Conservation (phyloP, 2,113 vertebrate species). For the Micromys minutus region DNA sequence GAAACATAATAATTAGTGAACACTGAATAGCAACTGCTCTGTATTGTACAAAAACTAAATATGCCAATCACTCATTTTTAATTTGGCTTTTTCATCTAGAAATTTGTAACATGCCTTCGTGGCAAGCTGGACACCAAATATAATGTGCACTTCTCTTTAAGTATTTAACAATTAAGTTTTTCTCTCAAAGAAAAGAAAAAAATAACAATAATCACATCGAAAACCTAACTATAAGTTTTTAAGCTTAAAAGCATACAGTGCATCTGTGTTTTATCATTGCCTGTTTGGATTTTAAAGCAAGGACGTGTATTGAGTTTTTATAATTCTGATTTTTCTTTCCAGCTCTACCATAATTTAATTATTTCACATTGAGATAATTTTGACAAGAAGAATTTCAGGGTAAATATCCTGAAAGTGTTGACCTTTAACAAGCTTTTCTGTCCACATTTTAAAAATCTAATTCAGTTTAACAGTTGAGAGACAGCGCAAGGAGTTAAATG, state of each 20-base stretch:
- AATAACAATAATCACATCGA: background rate
- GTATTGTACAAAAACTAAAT: constrained; percentile 18
- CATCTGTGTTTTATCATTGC: constrained; percentile 41
- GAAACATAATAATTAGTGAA: constrained; percentile 42
- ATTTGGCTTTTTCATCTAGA: constrained; percentile 60
- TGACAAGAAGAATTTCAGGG: constrained; percentile 64
- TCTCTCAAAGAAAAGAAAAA: constrained; percentile 6
- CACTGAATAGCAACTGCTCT: constrained; percentile 37
- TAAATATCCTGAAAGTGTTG: constrained; percentile 75
- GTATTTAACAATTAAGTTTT: constrained; percentile 48
- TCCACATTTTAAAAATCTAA: constrained; percentile 78
- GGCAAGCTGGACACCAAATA: constrained; percentile 46
- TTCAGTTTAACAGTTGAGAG: constrained; percentile 81
- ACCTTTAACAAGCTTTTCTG: constrained; percentile 78
- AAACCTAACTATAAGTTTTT: constrained; percentile 62
- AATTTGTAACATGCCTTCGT: constrained; percentile 33
- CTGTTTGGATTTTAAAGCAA: constrained; percentile 60
- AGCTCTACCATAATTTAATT: constrained; percentile 57
- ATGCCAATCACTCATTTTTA: background rate
- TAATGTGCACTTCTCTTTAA: background rate
- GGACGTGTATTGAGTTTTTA: constrained; percentile 38
- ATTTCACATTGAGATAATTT: constrained; percentile 68
- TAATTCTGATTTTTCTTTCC: constrained; percentile 65
- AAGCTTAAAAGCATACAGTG: constrained; percentile 41
- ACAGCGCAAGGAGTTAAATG: constrained; percentile 86